Evolutionary conservation across 2,888 invertebrate species (phyloP).

Genomic region (Agrotis puta): DNA sequence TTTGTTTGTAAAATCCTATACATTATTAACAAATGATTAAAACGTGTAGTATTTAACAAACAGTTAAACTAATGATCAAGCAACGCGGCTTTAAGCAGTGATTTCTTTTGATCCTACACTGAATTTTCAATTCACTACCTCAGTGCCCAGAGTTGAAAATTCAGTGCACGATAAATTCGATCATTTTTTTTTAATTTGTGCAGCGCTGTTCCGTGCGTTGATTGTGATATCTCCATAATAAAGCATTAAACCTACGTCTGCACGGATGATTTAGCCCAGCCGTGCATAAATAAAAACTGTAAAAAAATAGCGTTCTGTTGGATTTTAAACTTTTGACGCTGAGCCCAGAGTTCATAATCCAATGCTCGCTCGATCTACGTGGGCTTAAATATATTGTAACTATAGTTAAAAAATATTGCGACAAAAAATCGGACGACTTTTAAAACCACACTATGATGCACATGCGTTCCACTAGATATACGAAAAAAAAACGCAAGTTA

Average conservation of each 20-base stretch:
- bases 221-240: background rate
- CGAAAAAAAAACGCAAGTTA: constrained; percentile 27
- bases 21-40: too few relatives aligned
- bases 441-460: constrained; percentile 35
- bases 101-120: background rate
- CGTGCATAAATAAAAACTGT: background rate
- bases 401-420: constrained; percentile 7
- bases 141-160: background rate
- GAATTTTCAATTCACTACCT: background rate
- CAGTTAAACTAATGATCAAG: too few relatives aligned
- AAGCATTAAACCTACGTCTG: background rate
- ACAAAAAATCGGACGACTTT: constrained; percentile 53
- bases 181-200: too few relatives aligned
- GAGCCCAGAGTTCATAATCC: background rate
- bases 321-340: background rate
- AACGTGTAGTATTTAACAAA: too few relatives aligned
- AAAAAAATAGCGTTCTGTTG: background rate
- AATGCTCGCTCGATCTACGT: background rate
- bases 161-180: background rate
- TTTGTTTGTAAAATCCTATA: too few relatives aligned
- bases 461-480: constrained; percentile 62
- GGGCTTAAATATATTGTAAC: background rate
- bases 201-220: too few relatives aligned
- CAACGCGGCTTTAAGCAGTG: too few relatives aligned
- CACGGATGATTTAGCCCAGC: background rate